Base-by-base conservation (phyloP, 1,140 invertebrate species). In the Papilio glaucus region DNA sequence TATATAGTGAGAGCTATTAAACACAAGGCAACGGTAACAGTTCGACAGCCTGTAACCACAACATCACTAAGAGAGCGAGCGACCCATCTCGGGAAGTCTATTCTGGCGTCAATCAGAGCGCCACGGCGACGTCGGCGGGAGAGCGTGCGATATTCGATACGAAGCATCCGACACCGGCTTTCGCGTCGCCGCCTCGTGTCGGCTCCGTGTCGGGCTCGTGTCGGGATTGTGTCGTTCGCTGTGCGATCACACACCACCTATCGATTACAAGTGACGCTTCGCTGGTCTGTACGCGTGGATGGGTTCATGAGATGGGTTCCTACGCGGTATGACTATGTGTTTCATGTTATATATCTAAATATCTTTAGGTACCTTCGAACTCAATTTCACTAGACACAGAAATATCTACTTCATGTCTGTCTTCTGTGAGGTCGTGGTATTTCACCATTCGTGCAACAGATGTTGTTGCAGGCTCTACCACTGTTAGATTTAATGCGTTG, bases 111-210 rank as follows among this genome's bases (percentile, higher is more conserved):
- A 75, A 69, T 72, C 74, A 75, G 65, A 72, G 57, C 74, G 63
- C 29, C 21, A 24, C 63, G 29, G 15, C 15, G 45, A 33, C 33
- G 29, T 10, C 15, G 45, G n/a, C 33, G 37, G 29, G 62, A 65
- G n/a, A 33, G 62, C 62, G 62, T 39, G 37, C 42, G 77, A 71
- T 67, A 75, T 69, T 49, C 15, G 71, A 77, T 75, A 72, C 68
- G 73, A 29, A 38, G 61, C 72, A 75, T 72, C 65, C 61, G 73
- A 78, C 68, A 72, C 42, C 70, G 49, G 73, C 77, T 75, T 78
- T 78, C 76, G 70, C 76, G 71, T 71, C 57, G 38, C 41, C 68
- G 70, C 61, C 24, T 71, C 61, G 68, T 63, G 61, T 63, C 37
- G 61, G 61, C 29, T 63, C 61, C 61, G 61, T 63, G 15, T 37